These are phyloP conservation scores for Lasioglossum marginatum DNA, from an alignment of 2,888 invertebrate species.

Conservation along the genomic window DNA sequence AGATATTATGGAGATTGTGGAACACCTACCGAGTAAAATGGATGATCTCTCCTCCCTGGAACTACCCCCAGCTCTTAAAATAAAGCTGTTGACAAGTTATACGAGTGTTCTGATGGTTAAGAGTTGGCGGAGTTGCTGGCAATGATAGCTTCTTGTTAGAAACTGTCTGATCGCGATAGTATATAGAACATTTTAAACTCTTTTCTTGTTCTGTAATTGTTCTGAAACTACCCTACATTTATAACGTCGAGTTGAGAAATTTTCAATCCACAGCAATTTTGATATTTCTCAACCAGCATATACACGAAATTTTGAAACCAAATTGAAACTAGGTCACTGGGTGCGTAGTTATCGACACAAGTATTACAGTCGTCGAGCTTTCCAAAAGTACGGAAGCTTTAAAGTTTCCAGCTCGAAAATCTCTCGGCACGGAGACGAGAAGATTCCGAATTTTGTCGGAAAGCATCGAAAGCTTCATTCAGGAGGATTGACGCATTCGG, in stretches of 20 bases:
- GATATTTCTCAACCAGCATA: background rate
- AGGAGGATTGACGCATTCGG: conserved; percentile 21
- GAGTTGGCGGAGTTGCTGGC: background rate
- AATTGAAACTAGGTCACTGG: background rate
- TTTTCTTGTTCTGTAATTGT: background rate
- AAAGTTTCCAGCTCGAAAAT: background rate
- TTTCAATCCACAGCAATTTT: background rate
- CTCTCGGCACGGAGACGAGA: background rate
- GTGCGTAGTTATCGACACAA: background rate
- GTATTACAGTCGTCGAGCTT: background rate
- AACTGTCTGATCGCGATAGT: background rate
- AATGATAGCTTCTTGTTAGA: background rate
- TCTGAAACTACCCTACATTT: background rate
- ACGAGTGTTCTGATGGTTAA: background rate
- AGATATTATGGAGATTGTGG: background rate
- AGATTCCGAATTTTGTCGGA: background rate
- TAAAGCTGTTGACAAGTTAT: background rate
- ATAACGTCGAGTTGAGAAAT: background rate
- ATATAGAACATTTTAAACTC: background rate
- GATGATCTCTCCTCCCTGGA: background rate
- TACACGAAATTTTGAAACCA: background rate
- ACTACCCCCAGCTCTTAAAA: background rate
- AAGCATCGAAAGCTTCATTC: background rate
- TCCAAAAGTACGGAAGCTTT: background rate
- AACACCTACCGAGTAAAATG: background rate